Evolutionary conservation across 2,113 vertebrate genomes (phyloP), one percentile per base, ranked within the genome.

Genomic region (Deroptyus accipitrinus): DNA sequence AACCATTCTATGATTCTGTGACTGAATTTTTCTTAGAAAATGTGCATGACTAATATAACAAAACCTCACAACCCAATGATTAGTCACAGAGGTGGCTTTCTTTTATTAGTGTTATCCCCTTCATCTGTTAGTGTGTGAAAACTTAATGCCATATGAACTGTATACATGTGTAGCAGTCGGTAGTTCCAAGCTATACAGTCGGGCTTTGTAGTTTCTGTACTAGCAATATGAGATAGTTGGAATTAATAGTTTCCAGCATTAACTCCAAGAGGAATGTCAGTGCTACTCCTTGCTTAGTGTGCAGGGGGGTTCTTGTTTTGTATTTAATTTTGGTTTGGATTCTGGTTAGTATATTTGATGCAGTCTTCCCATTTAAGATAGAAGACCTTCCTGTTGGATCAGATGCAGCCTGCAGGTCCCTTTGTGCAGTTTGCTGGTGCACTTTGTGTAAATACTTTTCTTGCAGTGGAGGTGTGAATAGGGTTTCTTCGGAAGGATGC

Each of bases 241-340:
- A 79, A n/a, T 25, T 33, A 48, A 62, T 22, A 44, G 39, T 68
- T 75, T 79, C 28, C 49, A 86, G 51, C 66, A 51, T 39, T 7
- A 80, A 4, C 30, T 48, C 31, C 69, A 55, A 6, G 15, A 63
- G 61, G 12, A 46, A 33, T 75, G 70, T 13, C 11, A 31, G 52
- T 13, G 14, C 7, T 61, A 15, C 4, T 72, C 63, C 19, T 51
- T 37, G 42, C n/a, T 75, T 27, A 17, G 6, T 25, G 14, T 49
- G 9, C 23, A 9, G 14, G 13, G 6, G 1, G 3, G 3, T 10
- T 80, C n/a, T 30, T 17, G 1, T 14, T 59, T 59, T 59, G 20
- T 42, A 11, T 52, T 74, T 77, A 55, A 30, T 52, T 59, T 59
- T 59, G 57, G 2, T 59, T 59, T 59, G 31, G 31, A 33, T 57